Conservation (phyloP, 2,797 vertebrate genomes). For the Propithecus deckenii region DNA sequence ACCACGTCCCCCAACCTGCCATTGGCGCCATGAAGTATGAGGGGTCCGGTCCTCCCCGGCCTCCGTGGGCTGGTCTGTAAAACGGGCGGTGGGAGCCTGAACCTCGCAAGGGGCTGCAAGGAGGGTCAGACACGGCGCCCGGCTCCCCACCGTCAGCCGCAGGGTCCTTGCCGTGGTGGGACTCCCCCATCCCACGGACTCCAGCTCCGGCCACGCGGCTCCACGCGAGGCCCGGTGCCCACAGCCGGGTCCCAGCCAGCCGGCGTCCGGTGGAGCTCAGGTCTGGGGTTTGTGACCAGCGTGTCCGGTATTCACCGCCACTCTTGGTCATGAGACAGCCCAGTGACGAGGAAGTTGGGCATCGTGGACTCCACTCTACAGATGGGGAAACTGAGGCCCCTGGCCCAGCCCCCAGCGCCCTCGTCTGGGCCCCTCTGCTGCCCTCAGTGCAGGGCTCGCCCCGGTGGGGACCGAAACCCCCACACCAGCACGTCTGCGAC, state of each 20-base stretch:
- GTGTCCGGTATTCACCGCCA: accelerated
- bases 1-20: neutral
- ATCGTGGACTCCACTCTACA: too few relatives aligned
- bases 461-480: neutral
- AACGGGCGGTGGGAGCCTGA: accelerated
- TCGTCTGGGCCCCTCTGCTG: neutral
- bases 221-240: neutral
- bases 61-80: too few relatives aligned
- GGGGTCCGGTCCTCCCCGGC: too few relatives aligned
- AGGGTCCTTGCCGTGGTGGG: neutral
- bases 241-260: neutral
- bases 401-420: accelerated
- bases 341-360: accelerated
- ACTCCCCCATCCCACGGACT: neutral
- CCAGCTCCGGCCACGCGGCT: accelerated
- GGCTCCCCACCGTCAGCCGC: accelerated
- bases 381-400: neutral
- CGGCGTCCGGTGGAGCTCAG: accelerated
- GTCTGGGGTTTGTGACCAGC: accelerated
- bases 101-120: accelerated
- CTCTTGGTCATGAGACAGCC: too few relatives aligned
- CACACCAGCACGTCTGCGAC: accelerated
- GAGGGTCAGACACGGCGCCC: neutral
- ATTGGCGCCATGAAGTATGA: neutral
- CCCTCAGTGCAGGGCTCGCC: too few relatives aligned